Base-by-base conservation (phyloP, 2,113 vertebrate species). In the Peucedramus taeniatus region DNA sequence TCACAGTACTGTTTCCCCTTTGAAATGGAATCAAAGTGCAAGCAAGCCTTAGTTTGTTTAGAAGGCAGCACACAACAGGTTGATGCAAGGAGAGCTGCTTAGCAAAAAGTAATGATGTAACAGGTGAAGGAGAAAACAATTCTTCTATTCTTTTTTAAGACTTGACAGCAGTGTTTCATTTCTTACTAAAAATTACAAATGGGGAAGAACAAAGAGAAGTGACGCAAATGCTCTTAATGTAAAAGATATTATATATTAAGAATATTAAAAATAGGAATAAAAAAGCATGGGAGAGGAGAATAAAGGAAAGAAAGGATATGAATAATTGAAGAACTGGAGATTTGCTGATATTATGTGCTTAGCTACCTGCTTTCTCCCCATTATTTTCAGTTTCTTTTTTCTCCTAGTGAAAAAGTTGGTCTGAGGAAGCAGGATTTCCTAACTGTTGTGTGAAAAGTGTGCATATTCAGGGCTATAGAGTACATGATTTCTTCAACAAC, bases 331-430 rank as follows among this genome's bases (percentile, higher is more conserved):
- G 68, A 82, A 60, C 33, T 74, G 59, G 75, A 87, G 42, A 16
- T 65, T 83, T 72, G 31, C 57, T 64, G 49, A 56, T 87, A 21
- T 6, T 47, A 44, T 60, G 30, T 72, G 49, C 20, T 56, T 78
- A 82, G 26, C 30, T 39, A 23, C 31, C 17, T 75, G 17, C 47
- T 68, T 83, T 76, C 57, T 80, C 33, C 33, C 39, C 13, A 17
- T 16, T 82, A 42, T 94, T 95, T 96, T 93, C 49, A 30, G 56
- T 68, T 61, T 66, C 13, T 24, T 53, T 80, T 89, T 92, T 31
- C 51, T 64, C 45, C 75, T 69, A 63, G 72, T 89, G 96, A 59
- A 63, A 89, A 97, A 97, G 71, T 97, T 96, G 74, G 11, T 94
- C 63, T 90, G 40, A 79, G 44, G 54, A 78, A 90, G 51, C 26